Base-by-base conservation (phyloP, 2,888 invertebrate species). In the Hipparchia sbordonii region DNA sequence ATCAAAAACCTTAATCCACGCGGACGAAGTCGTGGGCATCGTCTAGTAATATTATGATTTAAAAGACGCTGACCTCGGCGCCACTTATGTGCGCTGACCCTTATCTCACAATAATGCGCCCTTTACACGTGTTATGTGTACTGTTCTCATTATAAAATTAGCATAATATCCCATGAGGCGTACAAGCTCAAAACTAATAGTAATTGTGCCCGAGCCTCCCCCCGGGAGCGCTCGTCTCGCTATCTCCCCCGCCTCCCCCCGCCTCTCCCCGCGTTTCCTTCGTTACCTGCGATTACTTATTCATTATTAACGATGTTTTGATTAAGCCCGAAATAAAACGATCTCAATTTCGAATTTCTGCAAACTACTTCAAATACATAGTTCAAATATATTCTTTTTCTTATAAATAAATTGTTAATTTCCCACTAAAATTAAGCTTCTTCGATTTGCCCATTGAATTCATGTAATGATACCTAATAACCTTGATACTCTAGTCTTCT, bases 211-310 rank as follows among this genome's bases (percentile, higher is more conserved):
- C 74, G 39, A 46, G 72, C 67, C 54, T 56, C 69, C 59, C 71
- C 67, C 70, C 72, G 62, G 59, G 75, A 72, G 63, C 72, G 63
- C 62, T 75, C 61, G 70, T 72, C 71, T 74, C 51, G 33, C 56
- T 70, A 70, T 70, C 62, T 56, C 72, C 60, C 12, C 66, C 6
- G 48, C 2, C 13, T 48, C 48, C 9, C 63, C 48, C 48, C 48
- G 2, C 7, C n/a, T 62, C 63, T 51, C 62, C 48, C 63, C 63
- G 23, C 63, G n/a, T 63, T 39, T 51, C 63, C 65, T 65, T 52
- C 52, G 65, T 52, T 65, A 39, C 63, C 74, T 71, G 62, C 67
- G 63, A 61, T 73, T 73, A 73, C 52, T 68, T 74, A 71, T 73
- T 71, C 67, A 73, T 71, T 70, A 63, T 71, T 70, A 63, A 52